These are phyloP conservation scores for Nibea coibor DNA, from an alignment of 2,113 vertebrate species.

Conservation along the genomic window DNA sequence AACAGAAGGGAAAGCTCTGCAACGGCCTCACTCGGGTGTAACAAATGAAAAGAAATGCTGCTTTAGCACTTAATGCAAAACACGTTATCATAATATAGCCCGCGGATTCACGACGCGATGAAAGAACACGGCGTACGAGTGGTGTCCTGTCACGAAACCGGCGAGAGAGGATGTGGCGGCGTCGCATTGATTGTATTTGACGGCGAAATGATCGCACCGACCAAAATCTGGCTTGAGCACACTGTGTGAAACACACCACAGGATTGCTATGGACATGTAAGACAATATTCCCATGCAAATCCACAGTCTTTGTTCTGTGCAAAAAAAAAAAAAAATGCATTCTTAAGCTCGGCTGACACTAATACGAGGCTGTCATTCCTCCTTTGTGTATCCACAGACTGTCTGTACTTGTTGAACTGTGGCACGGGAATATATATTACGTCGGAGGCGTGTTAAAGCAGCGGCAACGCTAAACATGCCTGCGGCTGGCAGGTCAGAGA, in stretches of 20 bases:
- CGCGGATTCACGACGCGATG: neutral
- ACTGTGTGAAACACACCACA: neutral
- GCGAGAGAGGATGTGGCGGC: neutral
- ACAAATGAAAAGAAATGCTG: constrained; percentile 26
- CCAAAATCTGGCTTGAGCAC: neutral
- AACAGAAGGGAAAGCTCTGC: neutral
- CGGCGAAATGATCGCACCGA: neutral
- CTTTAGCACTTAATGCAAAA: constrained; percentile 21
- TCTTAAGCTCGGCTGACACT: neutral
- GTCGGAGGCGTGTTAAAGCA: neutral
- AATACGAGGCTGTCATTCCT: neutral
- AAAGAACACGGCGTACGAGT: neutral
- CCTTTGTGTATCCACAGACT: neutral
- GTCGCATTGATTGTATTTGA: constrained; percentile 18
- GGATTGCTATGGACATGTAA: neutral
- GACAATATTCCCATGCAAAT: neutral
- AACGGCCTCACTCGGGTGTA: neutral
- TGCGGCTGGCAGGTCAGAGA: neutral
- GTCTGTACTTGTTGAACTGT: neutral
- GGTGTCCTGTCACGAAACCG: constrained; percentile 6
- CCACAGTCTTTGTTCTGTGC: neutral
- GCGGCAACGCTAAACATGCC: neutral
- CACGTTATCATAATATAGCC: neutral
- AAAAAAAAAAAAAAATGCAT: neutral
- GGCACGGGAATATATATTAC: neutral